Evolutionary conservation across 2,888 invertebrate species (phyloP).

Genomic region (Cerastis rubricosa): DNA sequence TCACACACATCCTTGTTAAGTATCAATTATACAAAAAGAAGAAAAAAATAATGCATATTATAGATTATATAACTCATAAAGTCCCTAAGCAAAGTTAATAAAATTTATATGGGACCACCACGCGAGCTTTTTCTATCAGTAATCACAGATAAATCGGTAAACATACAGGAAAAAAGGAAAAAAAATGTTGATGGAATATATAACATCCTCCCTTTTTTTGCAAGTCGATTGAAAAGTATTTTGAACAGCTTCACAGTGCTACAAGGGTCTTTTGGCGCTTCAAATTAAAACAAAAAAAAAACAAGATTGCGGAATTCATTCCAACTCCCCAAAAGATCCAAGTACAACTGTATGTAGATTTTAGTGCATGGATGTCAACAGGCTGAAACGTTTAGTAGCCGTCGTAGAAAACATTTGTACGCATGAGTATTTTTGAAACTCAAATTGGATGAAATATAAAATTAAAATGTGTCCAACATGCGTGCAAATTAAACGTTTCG

Average conservation of each 20-base stretch:
- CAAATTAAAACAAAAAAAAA: not conserved
- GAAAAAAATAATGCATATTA: no score
- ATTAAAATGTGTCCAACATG: slow-evolving; percentile 37
- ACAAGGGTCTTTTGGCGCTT: not conserved
- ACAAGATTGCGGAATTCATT: not conserved
- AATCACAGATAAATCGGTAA: no score
- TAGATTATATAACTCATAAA: no score
- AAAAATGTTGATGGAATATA: no score
- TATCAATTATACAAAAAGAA: no score
- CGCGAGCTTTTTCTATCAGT: no score
- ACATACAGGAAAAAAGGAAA: no score
- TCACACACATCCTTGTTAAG: no score
- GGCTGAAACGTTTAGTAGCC: slow-evolving; percentile 38
- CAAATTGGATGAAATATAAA: slow-evolving; percentile 43
- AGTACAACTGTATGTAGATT: slow-evolving; percentile 15
- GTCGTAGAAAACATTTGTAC: slow-evolving; percentile 29
- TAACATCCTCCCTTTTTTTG: no score
- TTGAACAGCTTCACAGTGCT: slow-evolving; percentile 9
- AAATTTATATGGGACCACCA: no score
- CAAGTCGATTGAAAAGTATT: not conserved
- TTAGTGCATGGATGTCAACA: slow-evolving; percentile 36
- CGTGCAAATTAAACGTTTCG: slow-evolving; percentile 42
- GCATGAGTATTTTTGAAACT: slow-evolving; percentile 42
- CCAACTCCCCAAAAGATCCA: not conserved
- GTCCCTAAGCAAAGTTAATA: no score